Evolutionary conservation across 2,888 invertebrate genomes (phyloP), one percentile per base, ranked within the genome.

Genomic region (Ennomos fuscantarius): DNA sequence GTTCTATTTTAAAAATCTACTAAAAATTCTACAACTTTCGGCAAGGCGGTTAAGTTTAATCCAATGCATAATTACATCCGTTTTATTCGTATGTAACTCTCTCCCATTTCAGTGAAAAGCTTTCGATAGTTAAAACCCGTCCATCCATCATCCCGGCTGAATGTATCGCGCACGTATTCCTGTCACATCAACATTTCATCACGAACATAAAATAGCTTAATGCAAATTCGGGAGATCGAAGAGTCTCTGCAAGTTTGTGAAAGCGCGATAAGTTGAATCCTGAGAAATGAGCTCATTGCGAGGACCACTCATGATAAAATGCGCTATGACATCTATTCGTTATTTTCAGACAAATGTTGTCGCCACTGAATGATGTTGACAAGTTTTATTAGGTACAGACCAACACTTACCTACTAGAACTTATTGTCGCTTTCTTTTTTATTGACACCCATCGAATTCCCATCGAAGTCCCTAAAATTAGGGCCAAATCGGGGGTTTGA

Each of bases 181-280:
- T 55, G 66, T 66, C 68, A 63, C 65, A 72, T 70, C 68, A 60
- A 65, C 65, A 58, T 63, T 67, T 60, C 64, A 66, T 43, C 45
- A 58, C 43, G 49, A 60, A 65, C 55, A 61, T 56, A 53, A 55
- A 63, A 62, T 60, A 79, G 68, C 72, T 74, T 69, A 66, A 78
- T 75, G 77, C 73, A 79, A 79, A 81, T 80, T 60, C 62, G 60
- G 63, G 63, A 67, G 67, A 66, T 70, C 70, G 63, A 71, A 65
- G 42, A 33, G 44, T 35, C 43, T 39, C 50, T 9, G 70, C 69
- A 70, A 78, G 72, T 76, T 78, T 73, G 77, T 74, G 70, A 76
- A 74, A 74, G 73, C 72, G 75, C 68, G 80, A 81, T 82, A 84
- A 79, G 68, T 80, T 74, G 74, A 67, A 81, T 78, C 78, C 78